Percentiles rank a stretch among this genome's conserved stretches.
phyloP scores from a whole-genome alignment of 2,113 vertebrate species.

The Poeciliopsis turrubarensis region DNA sequence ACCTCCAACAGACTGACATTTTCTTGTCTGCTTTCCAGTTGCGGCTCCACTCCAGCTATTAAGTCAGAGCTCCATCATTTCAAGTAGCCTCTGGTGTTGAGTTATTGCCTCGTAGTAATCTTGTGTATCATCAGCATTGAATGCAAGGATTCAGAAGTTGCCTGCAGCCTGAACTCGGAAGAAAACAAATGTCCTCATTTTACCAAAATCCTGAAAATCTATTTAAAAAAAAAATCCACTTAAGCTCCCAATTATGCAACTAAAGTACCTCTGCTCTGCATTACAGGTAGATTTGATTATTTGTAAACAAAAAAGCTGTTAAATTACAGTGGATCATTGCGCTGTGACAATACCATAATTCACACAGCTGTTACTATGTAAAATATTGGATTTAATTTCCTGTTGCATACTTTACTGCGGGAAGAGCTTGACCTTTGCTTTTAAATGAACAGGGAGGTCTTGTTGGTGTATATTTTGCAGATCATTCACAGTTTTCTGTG shows the following conservation, averaged over 20 bases:
- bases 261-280: not conserved
- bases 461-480: not conserved
- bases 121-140: conserved; percentile 4
- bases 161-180: not conserved
- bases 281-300: not conserved
- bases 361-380: conserved; percentile 26
- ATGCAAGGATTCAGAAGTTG: conserved; percentile 14
- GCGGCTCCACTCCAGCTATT: conserved; percentile 9
- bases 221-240: not conserved
- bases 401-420: not conserved
- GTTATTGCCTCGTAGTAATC: conserved; percentile 5
- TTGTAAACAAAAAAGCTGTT: not conserved
- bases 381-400: conserved; percentile 25
- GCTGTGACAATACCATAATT: conserved; percentile 23
- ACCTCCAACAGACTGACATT: conserved; percentile 4
- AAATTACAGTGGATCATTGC: not conserved
- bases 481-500: not conserved
- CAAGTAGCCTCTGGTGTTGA: conserved; percentile 16
- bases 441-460: not conserved
- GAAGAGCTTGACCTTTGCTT: conserved; percentile 17
- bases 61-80: conserved; percentile 23
- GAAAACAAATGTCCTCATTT: not conserved
- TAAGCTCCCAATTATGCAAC: not conserved
- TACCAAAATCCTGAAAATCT: not conserved
- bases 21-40: not conserved